Evolutionary conservation across 2,797 vertebrate species (phyloP).

Genomic region (Liparis tanakae): DNA sequence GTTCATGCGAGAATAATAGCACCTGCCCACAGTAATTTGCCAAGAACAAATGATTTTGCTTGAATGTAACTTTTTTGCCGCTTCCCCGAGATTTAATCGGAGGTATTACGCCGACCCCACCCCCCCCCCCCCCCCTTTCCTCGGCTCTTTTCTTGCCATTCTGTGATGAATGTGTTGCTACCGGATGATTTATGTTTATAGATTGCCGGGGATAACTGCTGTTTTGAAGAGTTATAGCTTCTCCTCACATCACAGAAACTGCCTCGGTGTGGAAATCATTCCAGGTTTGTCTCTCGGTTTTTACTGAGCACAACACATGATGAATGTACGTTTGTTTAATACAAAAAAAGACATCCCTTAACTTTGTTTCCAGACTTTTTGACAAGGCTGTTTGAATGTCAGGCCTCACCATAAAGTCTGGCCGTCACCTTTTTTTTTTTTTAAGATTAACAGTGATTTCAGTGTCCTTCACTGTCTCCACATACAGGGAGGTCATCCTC

Average conservation of each 20-base stretch:
- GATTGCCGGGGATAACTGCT: conserved; percentile 86
- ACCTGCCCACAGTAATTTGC: conserved; percentile 77
- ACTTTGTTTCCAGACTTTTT: conserved; percentile 63
- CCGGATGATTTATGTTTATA: conserved; percentile 87
- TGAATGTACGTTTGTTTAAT: conserved; percentile 58
- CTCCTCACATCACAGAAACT: conserved; percentile 76
- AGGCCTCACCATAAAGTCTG: conserved; percentile 17
- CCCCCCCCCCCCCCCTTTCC: conserved; percentile 50
- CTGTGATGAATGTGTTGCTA: conserved; percentile 88
- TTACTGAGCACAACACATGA: conserved; percentile 53
- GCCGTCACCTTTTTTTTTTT: conserved; percentile 24
- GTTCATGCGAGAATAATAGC: conserved; percentile 76
- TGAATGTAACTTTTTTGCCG: conserved; percentile 80
- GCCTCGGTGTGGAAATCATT: conserved; percentile 82
- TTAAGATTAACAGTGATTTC: conserved; percentile 42
- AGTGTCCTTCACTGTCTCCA: conserved; percentile 58
- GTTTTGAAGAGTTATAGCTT: conserved; percentile 88
- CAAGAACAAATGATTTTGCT: conserved; percentile 79
- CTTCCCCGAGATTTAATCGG: conserved; percentile 82
- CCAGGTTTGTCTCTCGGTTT: conserved; percentile 67
- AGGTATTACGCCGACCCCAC: conserved; percentile 79
- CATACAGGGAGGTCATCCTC: conserved; percentile 47
- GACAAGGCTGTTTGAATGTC: conserved; percentile 58
- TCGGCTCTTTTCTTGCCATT: conserved; percentile 63
- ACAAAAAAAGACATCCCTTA: conserved; percentile 17